Conservation (phyloP, 2,797 vertebrate genomes). For the Microcaecilia unicolor region DNA sequence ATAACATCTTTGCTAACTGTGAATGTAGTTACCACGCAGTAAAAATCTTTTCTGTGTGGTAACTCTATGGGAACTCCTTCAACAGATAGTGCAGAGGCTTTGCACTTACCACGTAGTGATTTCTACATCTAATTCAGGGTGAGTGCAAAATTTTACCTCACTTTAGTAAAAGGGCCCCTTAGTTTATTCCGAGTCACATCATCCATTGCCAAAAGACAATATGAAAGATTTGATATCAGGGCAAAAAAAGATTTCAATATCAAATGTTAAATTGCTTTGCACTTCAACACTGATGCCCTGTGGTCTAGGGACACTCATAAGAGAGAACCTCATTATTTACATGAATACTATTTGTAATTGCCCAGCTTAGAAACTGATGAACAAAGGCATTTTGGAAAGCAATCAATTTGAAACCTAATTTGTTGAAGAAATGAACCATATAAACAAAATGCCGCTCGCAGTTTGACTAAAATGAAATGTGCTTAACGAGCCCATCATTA, state of each 20-base stretch:
- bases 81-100: no score
- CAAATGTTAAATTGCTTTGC: constrained; percentile 27
- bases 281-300: constrained; percentile 24
- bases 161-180: no score
- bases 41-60: no score
- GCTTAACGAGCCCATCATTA: constrained; percentile 59
- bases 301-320: constrained; percentile 44
- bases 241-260: constrained; percentile 9
- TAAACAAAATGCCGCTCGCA: constrained; percentile 63
- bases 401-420: constrained; percentile 69
- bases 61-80: no score
- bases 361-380: constrained; percentile 54
- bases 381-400: constrained; percentile 60
- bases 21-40: no score
- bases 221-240: not conserved
- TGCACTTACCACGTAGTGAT: no score
- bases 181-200: no score
- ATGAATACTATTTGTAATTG: constrained; percentile 50
- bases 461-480: constrained; percentile 63
- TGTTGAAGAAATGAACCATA: constrained; percentile 68
- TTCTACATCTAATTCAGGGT: no score
- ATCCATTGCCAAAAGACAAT: no score
- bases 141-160: no score
- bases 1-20: no score
- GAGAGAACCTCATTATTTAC: constrained; percentile 56